These are phyloP conservation scores for Frieseomelitta varia DNA, from an alignment of 1,140 invertebrate species.

Conservation along the genomic window DNA sequence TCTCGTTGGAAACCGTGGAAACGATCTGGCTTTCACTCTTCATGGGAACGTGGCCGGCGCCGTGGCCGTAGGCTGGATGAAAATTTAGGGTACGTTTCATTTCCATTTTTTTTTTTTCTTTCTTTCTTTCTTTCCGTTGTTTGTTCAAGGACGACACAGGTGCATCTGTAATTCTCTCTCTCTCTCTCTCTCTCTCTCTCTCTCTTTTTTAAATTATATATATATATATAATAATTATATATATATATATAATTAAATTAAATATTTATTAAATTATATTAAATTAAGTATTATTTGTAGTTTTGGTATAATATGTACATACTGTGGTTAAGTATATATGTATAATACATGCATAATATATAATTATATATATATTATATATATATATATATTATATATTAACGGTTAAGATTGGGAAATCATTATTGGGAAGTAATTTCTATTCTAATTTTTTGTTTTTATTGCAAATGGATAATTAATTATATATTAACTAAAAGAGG, in stretches of 20 bases:
- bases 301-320: not conserved
- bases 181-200: too few species aligned
- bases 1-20: slow-evolving; percentile 18
- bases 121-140: not conserved
- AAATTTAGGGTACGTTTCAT: slow-evolving; percentile 28
- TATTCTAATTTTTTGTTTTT: not conserved
- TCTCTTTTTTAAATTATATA: too few species aligned
- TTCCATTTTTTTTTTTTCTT: too few species aligned
- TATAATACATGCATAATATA: too few species aligned
- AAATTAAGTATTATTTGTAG: not conserved
- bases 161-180: not conserved
- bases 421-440: not conserved
- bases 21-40: slow-evolving; percentile 7
- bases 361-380: too few species aligned
- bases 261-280: too few species aligned
- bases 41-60: slow-evolving; percentile 4
- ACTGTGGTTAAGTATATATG: too few species aligned
- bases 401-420: not conserved
- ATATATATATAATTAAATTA: too few species aligned
- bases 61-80: not conserved
- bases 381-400: too few species aligned
- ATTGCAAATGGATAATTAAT: not conserved
- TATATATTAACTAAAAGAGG: not conserved
- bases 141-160: not conserved
- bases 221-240: too few species aligned